Conservation (phyloP, 1,140 invertebrate genomes). For the Drosophila trapezifrons region DNA sequence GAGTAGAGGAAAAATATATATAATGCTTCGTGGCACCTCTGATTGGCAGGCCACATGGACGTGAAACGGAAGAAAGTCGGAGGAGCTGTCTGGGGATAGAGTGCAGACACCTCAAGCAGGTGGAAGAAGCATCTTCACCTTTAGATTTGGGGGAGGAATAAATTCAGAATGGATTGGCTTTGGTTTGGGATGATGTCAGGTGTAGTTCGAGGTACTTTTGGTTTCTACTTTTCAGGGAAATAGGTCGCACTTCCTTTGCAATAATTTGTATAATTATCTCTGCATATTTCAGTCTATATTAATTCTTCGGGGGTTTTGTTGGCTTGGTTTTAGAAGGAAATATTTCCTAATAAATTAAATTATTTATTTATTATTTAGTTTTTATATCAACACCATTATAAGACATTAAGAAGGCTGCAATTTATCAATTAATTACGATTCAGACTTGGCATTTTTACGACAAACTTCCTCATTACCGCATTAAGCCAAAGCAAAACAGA, state of each 20-base stretch:
- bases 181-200: neutral
- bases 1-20: conserved; percentile 2
- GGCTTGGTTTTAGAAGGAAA: no score
- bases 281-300: no score
- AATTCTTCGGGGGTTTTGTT: no score
- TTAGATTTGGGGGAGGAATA: neutral
- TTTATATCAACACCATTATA: no score
- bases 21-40: conserved; percentile 23
- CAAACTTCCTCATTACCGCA: conserved; percentile 8
- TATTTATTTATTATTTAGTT: no score
- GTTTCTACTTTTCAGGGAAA: neutral
- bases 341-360: no score
- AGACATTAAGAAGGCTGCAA: no score
- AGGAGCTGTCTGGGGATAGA: conserved; percentile 29
- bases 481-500: conserved; percentile 16
- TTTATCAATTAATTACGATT: neutral
- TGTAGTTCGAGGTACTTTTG: conserved; percentile 1
- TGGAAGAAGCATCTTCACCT: neutral
- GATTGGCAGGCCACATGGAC: conserved; percentile 46
- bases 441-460: neutral
- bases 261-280: neutral
- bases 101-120: conserved; percentile 19
- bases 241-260: neutral
- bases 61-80: conserved; percentile 35
- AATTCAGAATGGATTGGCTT: neutral